Evolutionary conservation across 2,797 vertebrate genomes (phyloP), one percentile per base, ranked within the genome.

Genomic region (Pseudochirops corinnae): DNA sequence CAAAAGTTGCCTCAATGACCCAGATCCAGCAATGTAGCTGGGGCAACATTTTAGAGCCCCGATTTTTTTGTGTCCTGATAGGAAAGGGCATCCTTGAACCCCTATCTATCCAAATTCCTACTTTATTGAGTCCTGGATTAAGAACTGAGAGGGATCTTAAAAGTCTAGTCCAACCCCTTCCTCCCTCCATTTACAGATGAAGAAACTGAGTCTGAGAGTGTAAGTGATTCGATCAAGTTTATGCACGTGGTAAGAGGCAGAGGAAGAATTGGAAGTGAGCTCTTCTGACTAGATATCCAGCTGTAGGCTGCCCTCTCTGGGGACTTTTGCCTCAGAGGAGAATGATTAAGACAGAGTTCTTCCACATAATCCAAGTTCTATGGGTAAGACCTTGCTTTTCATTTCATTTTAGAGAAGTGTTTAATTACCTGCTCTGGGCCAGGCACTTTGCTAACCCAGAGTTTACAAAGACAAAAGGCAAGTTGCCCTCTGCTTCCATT

Each of bases 61-160:
- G 39, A 7, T 55, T n/a, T 28, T 57, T 92, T 94, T 33, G n/a
- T 91, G 92, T 91, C 55, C 60, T 93, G 96, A 94, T 90, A 92
- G 74, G 16, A 94, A 96, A 56, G 26, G 67, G 5, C 29, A 5
- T 1, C 29, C 90, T 92, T 93, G 62, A 39, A 91, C 18, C 58
- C 93, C 93, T n/a, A 90, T 62, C 21, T 29, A 50, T 60, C 26
- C 39, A 21, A 96, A 93, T 50, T 94, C 91, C 4, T 94, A 93
- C 94, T 92, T 4, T 82, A 93, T 95, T 56, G n/a, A 28, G 92
- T 31, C 55, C 39, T 39, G n/a, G 46, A 57, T 29, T 91, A 74
- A 91, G 21, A 95, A 93, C 62, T 92, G 33, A 7, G 60, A 96
- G 90, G 74, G 52, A 82, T 46, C 18, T 82, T 82, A 39, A 82